Base-by-base conservation (phyloP, 2,113 vertebrate species). In the Pteruthius melanotis region DNA sequence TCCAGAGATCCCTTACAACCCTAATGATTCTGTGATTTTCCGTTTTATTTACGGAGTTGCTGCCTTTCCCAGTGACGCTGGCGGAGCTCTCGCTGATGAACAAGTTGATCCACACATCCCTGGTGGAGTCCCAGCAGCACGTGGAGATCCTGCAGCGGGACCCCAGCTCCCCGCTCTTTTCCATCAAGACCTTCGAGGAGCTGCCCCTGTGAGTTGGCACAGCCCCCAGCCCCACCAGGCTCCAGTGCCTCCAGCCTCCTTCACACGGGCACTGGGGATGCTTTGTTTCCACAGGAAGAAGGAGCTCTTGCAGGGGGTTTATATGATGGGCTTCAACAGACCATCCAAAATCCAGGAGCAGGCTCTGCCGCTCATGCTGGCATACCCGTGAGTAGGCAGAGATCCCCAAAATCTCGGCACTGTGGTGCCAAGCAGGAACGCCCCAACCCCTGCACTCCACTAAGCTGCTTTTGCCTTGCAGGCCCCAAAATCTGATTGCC, bases 401-500 rank as follows among this genome's bases (percentile, higher is more conserved):
- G 35, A 60, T 37, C 57, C 57, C n/a, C 1, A 6, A 21, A 24
- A 10, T 28, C 35, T 20, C 9, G 2, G 47, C 54, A 7, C 52
- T 35, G 53, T 14, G 31, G 85, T 15, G 35, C 50, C 22, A 11
- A 9, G 39, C 74, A 70, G 70, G n/a, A 56, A 12, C 0, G 0
- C 75, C 33, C 72, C 1, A 0, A 26, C 37, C 64, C 45, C 42
- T 18, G 6, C 1, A 0, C 7, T 4, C 35, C 30, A 7, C 75
- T 66, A 17, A 92, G 89, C 80, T 33, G 68, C 68, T 37, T 97
- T 96, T 95, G 64, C 89, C 75, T 94, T 94, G 16, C 94, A 98
- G 98, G 86, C 98, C 98, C 65, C 98, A 98, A 92, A 98, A 98
- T 81, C 97, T 98, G 76, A 98, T 98, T 89, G 98, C 98, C 10